Evolutionary conservation across 2,113 vertebrate species (phyloP).

Genomic region (Planiliza haematocheilus): DNA sequence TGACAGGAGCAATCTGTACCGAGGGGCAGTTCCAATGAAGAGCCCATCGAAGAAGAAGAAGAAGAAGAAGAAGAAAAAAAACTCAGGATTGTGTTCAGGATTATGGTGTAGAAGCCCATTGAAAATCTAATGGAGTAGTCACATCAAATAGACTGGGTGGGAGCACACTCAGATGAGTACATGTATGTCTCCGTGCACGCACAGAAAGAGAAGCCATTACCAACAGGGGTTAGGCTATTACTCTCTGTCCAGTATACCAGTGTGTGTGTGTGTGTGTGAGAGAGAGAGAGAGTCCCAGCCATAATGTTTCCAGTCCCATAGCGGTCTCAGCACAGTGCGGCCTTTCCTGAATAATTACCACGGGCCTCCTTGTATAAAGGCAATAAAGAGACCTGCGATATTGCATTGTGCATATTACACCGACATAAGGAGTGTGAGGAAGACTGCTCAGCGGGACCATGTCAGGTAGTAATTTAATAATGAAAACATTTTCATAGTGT

Average conservation of each 20-base stretch:
- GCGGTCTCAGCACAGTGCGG: conserved; percentile 55
- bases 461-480: conserved; percentile 39
- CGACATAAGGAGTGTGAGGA: conserved; percentile 12
- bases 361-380: conserved; percentile 47
- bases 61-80: conserved; percentile 9
- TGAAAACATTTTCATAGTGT: conserved; percentile 14
- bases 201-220: conserved; percentile 76
- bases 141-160: conserved; percentile 73
- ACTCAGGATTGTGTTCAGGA: conserved; percentile 68
- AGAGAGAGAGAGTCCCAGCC: conserved; percentile 1
- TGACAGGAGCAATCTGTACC: conserved; percentile 75
- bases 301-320: conserved; percentile 66
- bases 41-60: conserved; percentile 21
- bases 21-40: conserved; percentile 73
- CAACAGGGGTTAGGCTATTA: conserved; percentile 76
- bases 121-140: conserved; percentile 81
- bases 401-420: conserved; percentile 40
- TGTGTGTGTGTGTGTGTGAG: conserved; percentile 45
- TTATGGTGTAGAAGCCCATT: conserved; percentile 75
- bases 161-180: conserved; percentile 64
- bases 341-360: conserved; percentile 67
- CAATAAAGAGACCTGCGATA: conserved; percentile 63
- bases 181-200: conserved; percentile 43
- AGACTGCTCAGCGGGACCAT: conserved; percentile 5
- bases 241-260: conserved; percentile 75